phyloP scores from a whole-genome alignment of 2,797 vertebrate species.

The Pogoniulus pusillus region DNA sequence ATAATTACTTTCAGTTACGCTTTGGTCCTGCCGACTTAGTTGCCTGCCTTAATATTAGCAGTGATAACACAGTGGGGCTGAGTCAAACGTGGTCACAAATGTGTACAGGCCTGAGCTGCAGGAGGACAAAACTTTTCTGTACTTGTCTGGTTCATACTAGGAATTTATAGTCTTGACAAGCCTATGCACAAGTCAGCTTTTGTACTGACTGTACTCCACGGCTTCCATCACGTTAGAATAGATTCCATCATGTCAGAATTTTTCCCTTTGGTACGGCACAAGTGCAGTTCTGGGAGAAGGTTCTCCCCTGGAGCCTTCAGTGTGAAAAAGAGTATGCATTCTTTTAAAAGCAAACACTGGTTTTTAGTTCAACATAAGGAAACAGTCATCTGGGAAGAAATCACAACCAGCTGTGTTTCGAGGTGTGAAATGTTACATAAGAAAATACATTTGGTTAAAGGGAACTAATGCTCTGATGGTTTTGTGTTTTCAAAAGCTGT shows the following conservation, averaged over 20 bases:
- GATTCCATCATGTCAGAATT: neutral
- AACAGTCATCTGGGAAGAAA: neutral
- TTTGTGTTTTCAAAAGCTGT: neutral
- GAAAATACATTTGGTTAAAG: neutral
- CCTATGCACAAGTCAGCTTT: neutral
- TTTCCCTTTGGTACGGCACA: neutral
- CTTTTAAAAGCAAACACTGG: neutral
- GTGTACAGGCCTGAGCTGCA: neutral
- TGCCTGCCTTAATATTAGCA: constrained; percentile 26
- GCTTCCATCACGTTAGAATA: neutral
- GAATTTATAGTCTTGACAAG: neutral
- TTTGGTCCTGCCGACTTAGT: constrained; percentile 15
- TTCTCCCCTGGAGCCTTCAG: neutral
- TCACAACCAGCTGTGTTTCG: neutral
- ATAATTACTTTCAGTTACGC: constrained; percentile 7
- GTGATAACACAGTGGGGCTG: neutral
- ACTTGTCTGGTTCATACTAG: neutral
- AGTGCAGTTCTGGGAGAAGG: neutral
- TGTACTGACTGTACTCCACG: neutral
- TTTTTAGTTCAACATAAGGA: neutral
- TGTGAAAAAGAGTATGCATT: neutral
- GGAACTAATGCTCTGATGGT: neutral
- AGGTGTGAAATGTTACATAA: neutral
- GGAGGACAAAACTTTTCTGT: neutral
- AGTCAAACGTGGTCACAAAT: neutral